A percentile compares a stretch with the other conserved stretches of the same genome.
Evolutionary conservation across 2,797 vertebrate genomes (phyloP).

Genomic region (Myotis myotis): DNA sequence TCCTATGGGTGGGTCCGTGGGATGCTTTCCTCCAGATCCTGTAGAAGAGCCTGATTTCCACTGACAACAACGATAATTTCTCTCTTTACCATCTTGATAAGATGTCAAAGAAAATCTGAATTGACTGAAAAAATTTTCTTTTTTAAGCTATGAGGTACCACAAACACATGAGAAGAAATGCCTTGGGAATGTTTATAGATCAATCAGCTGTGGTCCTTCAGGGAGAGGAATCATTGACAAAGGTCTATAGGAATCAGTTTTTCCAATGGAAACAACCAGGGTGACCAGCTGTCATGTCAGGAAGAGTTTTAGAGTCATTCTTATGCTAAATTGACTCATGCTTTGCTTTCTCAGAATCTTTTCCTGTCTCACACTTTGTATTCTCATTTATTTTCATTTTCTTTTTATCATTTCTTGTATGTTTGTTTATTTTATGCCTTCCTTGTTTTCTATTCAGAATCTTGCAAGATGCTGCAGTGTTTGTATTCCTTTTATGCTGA

Average conservation of each 20-base stretch:
- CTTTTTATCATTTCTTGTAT: background rate
- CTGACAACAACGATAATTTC: background rate
- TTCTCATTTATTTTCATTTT: background rate
- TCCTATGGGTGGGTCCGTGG: background rate
- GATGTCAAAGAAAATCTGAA: slow-evolving; percentile 19
- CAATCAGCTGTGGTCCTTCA: background rate
- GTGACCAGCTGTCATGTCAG: background rate
- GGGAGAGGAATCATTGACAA: background rate
- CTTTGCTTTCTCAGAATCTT: background rate
- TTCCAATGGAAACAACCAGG: background rate
- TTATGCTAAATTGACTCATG: background rate
- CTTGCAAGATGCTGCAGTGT: background rate
- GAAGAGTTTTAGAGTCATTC: background rate
- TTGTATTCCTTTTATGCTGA: background rate
- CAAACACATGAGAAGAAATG: background rate
- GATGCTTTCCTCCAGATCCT: background rate
- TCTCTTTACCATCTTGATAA: background rate
- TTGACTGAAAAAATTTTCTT: background rate
- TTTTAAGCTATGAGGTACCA: background rate
- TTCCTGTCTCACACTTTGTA: background rate
- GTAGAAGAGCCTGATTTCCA: background rate
- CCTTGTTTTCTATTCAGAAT: background rate
- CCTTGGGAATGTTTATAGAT: slow-evolving; percentile 6
- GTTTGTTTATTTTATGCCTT: background rate
- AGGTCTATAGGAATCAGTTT: background rate